Evolutionary conservation across 2,113 vertebrate genomes (phyloP), one percentile per base, ranked within the genome.

Genomic region (Tringa solitaria): DNA sequence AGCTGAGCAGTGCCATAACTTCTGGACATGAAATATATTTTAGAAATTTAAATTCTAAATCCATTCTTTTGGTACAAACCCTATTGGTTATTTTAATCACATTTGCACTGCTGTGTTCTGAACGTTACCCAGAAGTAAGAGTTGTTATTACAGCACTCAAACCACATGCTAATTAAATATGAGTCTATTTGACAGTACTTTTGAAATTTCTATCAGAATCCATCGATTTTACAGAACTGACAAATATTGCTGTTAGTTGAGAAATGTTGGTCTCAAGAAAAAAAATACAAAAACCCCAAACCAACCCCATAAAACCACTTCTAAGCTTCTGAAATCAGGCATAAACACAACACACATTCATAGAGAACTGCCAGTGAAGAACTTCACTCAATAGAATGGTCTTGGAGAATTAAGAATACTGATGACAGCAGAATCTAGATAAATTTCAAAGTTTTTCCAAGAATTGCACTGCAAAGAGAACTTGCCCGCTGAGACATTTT

Each of bases 211-310:
- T 81, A 53, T 45, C 9, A 33, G 32, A 76, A 6, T 56, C 28
- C 33, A 3, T 33, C 28, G 15, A 50, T 46, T 76, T 79, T 53
- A 86, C 3, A 35, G 5, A 90, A 63, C 10, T 61, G 35, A 28
- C 4, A 65, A 81, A 60, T 57, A 33, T 3, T 51, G 27, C 5
- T 70, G 24, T 51, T 60, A 76, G 32, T 60, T 59, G 26, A 88
- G 15, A 78, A 93, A 78, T 12, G 10, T 1, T 37, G 1, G 11
- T 63, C 30, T 72, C 16, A 14, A 35, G 14, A 4, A 12, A 41
- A 64, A 67, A 12, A 5, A 17, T 2, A 19, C 6, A 43, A 9
- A 53, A 64, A 1, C 0, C 4, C 23, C 21, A 65, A 69, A 23
- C 1, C 22, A 67, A 70, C 4, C 4, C 46, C 8, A 54, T 0